phyloP scores from a whole-genome alignment of 2,113 vertebrate genomes.

The Hymenochirus boettgeri region DNA sequence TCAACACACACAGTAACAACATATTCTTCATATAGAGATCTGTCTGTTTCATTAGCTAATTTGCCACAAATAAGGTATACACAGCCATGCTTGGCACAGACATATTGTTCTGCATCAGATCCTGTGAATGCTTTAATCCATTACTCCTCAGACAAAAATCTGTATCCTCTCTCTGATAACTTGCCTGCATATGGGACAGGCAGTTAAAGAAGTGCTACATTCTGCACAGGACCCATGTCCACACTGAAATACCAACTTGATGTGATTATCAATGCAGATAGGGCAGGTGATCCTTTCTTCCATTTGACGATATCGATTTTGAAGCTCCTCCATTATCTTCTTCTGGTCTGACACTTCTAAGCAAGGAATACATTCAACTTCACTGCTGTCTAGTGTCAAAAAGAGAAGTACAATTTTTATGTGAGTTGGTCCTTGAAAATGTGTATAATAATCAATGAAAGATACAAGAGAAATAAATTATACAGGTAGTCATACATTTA shows the following conservation, averaged over 20 bases:
- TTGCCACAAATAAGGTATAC: background rate
- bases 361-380: slow-evolving; percentile 77
- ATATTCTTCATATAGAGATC: slow-evolving; percentile 9
- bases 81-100: slow-evolving; percentile 17
- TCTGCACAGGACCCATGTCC: slow-evolving; percentile 75
- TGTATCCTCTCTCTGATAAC: slow-evolving; percentile 90
- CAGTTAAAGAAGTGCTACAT: slow-evolving; percentile 83
- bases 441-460: too few species aligned
- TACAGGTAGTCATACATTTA: too few species aligned
- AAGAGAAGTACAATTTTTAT: background rate
- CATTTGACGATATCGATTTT: slow-evolving; percentile 96
- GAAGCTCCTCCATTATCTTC: slow-evolving; percentile 94
- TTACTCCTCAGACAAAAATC: slow-evolving; percentile 77
- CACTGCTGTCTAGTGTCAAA: slow-evolving; percentile 77
- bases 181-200: slow-evolving; percentile 95
- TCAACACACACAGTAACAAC: slow-evolving; percentile 30
- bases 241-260: slow-evolving; percentile 92
- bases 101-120: background rate
- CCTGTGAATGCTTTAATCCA: background rate
- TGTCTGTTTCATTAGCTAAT: background rate
- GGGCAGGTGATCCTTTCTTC: slow-evolving; percentile 98
- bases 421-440: background rate
- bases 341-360: slow-evolving; percentile 75
- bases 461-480: too few species aligned
- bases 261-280: slow-evolving; percentile 97